Evolutionary conservation across 2,113 vertebrate species (phyloP).

Genomic region (Serinus canaria): DNA sequence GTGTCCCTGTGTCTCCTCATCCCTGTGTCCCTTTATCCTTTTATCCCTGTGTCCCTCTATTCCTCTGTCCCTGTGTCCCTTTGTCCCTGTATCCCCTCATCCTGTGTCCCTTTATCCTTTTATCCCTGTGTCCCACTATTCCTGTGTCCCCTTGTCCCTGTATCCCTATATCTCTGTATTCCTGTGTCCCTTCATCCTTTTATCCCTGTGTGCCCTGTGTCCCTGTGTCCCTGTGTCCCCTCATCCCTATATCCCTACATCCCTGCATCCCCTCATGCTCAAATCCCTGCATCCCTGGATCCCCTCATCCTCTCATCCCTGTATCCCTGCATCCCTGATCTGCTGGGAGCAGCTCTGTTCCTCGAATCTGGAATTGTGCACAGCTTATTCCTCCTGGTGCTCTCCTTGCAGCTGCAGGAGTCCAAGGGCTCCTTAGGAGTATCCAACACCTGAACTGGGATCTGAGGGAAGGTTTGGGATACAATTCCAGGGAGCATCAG

Average conservation of each 20-base stretch:
- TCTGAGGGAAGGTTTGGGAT: neutral
- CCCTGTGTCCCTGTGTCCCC: fast-evolving
- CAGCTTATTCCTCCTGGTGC: neutral
- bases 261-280: fast-evolving
- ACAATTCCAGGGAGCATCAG: neutral
- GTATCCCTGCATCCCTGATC: fast-evolving
- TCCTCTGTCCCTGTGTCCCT: fast-evolving
- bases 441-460: neutral
- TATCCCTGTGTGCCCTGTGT: too few species aligned
- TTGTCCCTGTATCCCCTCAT: fast-evolving
- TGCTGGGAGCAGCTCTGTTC: neutral
- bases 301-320: fast-evolving
- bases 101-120: fast-evolving
- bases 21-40: fast-evolving
- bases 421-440: neutral
- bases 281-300: fast-evolving
- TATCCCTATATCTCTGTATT: too few species aligned
- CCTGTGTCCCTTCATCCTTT: fast-evolving
- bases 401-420: neutral
- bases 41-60: fast-evolving
- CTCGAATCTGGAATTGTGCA: neutral
- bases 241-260: neutral
- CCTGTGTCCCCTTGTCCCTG: fast-evolving
- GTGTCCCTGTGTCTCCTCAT: neutral
- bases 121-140: fast-evolving